Base-by-base conservation (phyloP, 30 jellyfish, hydroid and myxozoan genomes). In the Chrysaora quinquecirrha region DNA sequence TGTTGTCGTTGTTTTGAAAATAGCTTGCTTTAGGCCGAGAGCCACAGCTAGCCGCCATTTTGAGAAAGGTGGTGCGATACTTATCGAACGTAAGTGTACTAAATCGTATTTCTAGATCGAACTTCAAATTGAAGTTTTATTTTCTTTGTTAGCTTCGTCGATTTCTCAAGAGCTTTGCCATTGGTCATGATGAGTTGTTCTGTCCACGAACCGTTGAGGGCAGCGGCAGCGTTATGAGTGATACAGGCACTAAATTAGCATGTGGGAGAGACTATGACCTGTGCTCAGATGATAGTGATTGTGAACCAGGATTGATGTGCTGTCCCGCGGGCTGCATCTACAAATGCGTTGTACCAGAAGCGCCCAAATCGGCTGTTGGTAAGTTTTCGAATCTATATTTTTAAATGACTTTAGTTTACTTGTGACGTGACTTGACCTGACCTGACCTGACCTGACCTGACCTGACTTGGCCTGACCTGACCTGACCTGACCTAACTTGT, bases 271-370 rank as follows among this genome's bases (percentile, higher is more conserved):
- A 65, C 32, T 80, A 65, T 52, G 68, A 80, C 31, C 35, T 80
- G 64, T 80, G 90, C 49, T 34, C 71, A 6, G 90, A 69, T 23
- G 65, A 80, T 34, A 1, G 14, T 0, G 84, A 80, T 33, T 80
- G 90, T 24, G 90, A 48, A n/a, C 90, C 90, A 16, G 90, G 90
- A 14, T 38, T 80, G 35, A 65, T 32, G 52, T 80, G 90, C 23
- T 80, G 90, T 65, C 90, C 76, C 2, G 65, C 90, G 27, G 90
- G 84, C 3, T 80, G 90, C 18, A 80, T 80, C n/a, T 80, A 80
- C 65, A 80, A 80, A 48, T 80, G 90, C 63, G 90, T 80, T 31
- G 65, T 80, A 30, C 83, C 90, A 4, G 64, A 80, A 69, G 22
- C 2, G 27, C 48, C 49, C 21, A 68, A 69, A 24, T n/a, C 52